Percentiles rank a stretch among this genome's conserved stretches.
Conservation (phyloP, 1,140 invertebrate species). For the Lordiphosa collinella region DNA sequence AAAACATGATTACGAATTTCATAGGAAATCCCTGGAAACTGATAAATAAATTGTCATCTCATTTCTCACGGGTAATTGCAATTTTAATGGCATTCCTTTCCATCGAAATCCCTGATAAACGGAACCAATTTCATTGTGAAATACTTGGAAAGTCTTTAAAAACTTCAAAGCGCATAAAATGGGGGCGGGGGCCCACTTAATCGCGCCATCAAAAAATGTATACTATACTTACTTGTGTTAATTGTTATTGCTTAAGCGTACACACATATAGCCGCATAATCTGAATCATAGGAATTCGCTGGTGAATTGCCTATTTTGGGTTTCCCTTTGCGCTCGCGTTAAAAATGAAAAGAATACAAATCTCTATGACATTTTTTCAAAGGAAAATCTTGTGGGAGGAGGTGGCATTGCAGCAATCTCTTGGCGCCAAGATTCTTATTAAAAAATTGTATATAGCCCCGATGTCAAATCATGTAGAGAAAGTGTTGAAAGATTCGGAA, state of each 20-base stretch:
- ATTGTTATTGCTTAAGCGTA: conserved; percentile 38
- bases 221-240: conserved; percentile 25
- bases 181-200: conserved; percentile 34
- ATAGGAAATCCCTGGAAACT: no score
- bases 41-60: no score
- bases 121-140: conserved; percentile 38
- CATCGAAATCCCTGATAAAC: conserved; percentile 2
- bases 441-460: conserved; percentile 13
- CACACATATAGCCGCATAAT: conserved; percentile 4
- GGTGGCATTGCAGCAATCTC: conserved; percentile 54
- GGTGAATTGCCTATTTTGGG: conserved; percentile 39
- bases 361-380: conserved; percentile 8
- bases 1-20: no score
- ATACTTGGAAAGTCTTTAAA: conserved; percentile 24
- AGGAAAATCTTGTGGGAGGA: conserved; percentile 4
- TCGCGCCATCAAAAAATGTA: not conserved
- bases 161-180: conserved; percentile 24
- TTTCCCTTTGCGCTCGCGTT: not conserved
- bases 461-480: conserved; percentile 49
- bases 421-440: conserved; percentile 67
- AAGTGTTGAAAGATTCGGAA: conserved; percentile 60
- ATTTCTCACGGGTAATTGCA: no score
- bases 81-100: no score
- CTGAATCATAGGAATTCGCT: conserved; percentile 51
- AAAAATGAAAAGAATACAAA: no score